Conservation (phyloP, 2,888 invertebrate genomes). For the Cyrtodaria siliqua region DNA sequence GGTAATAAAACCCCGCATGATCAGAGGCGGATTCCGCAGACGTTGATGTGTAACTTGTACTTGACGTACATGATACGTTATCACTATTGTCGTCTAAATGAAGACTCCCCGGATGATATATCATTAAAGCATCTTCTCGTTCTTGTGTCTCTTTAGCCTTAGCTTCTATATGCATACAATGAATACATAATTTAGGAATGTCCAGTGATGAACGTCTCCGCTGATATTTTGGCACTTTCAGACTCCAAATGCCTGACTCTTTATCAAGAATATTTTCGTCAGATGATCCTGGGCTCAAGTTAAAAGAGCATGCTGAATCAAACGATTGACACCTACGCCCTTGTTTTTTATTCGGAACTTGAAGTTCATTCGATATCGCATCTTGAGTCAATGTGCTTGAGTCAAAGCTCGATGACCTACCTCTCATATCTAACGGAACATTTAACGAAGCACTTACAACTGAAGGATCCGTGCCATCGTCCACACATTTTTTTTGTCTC, state of each 20-base stretch:
- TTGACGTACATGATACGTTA: constrained; percentile 55
- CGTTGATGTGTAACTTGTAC: constrained; percentile 65
- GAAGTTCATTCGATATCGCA: constrained; percentile 55
- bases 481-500: constrained; percentile 67
- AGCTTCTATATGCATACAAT: constrained; percentile 82
- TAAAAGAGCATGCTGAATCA: constrained; percentile 69
- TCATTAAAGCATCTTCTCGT: constrained; percentile 38
- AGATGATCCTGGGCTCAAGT: constrained; percentile 64
- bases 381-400: constrained; percentile 69
- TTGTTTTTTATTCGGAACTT: constrained; percentile 64
- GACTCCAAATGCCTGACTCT: constrained; percentile 59
- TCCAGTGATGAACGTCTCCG: constrained; percentile 77
- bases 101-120: constrained; percentile 29
- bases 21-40: constrained; percentile 62
- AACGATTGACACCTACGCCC: constrained; percentile 77
- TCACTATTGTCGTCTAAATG: constrained; percentile 47
- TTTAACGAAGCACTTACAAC: constrained; percentile 54
- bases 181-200: constrained; percentile 83
- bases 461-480: constrained; percentile 57
- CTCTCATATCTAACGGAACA: constrained; percentile 74
- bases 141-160: constrained; percentile 60
- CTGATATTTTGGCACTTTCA: constrained; percentile 65
- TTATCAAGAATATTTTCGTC: constrained; percentile 76
- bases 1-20: constrained; percentile 59
- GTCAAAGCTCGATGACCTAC: constrained; percentile 82